Conservation (phyloP, 2,113 vertebrate species). For the Cyanoramphus novaezelandiae region DNA sequence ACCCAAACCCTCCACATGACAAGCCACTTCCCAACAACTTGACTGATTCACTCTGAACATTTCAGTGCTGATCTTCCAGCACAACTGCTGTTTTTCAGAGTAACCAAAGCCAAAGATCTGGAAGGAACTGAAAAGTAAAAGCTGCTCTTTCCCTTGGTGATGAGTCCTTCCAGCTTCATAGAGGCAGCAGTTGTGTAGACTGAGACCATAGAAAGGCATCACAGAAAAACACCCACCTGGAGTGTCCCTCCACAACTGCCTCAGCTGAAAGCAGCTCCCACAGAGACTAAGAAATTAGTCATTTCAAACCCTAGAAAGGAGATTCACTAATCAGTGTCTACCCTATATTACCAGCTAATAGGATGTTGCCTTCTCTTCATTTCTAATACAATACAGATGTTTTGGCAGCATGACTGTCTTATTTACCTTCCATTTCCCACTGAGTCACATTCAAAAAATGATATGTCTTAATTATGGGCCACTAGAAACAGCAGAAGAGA, state of each 20-base stretch:
- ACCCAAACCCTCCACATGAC: neutral
- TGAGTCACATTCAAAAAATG: neutral
- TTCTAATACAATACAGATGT: neutral
- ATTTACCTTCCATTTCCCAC: neutral
- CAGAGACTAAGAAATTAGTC: neutral
- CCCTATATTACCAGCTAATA: neutral
- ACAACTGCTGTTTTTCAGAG: neutral
- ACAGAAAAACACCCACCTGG: neutral
- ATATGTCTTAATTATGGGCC: neutral
- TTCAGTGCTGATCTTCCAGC: neutral
- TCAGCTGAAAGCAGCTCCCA: neutral
- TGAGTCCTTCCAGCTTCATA: neutral
- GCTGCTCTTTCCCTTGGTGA: neutral
- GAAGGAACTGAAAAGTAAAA: neutral
- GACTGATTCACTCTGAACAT: neutral
- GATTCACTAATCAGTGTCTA: neutral
- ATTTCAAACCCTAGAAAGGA: neutral
- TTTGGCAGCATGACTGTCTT: neutral
- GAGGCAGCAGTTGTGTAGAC: neutral
- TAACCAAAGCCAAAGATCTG: neutral
- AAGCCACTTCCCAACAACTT: accelerated
- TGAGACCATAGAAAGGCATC: neutral
- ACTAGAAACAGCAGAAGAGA: neutral
- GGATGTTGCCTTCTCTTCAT: neutral
- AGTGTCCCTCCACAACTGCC: neutral